Conservation (phyloP, 2,113 vertebrate species). For the Herpetotheres cachinnans region DNA sequence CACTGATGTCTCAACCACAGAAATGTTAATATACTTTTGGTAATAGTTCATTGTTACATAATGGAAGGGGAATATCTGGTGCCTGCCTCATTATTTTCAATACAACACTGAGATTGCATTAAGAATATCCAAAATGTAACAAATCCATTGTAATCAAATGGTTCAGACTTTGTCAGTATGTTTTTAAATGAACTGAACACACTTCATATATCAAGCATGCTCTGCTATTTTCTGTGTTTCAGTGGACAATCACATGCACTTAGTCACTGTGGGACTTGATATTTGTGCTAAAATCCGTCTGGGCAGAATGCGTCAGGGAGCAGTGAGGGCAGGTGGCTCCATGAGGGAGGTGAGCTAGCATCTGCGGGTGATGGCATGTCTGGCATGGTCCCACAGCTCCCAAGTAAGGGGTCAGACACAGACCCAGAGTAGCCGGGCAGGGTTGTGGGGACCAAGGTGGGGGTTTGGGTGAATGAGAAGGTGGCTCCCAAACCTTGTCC, state of each 20-base stretch:
- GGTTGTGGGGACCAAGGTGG: neutral
- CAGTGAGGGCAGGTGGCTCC: neutral
- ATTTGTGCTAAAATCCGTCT: neutral
- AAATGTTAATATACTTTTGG: neutral
- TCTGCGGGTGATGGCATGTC: fast-evolving
- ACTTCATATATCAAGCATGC: neutral
- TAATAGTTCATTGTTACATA: neutral
- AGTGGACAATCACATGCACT: no score
- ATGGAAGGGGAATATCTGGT: neutral
- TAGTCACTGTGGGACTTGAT: fast-evolving
- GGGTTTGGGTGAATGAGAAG: fast-evolving
- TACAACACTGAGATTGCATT: neutral
- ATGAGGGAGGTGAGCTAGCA: neutral
- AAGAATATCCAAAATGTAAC: neutral
- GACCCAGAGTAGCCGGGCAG: fast-evolving
- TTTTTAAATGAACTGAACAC: neutral
- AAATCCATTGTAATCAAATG: neutral
- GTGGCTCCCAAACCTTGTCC: neutral
- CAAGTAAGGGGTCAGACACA: neutral
- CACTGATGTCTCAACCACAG: neutral
- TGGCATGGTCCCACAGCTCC: neutral
- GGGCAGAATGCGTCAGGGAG: neutral
- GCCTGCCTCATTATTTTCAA: neutral
- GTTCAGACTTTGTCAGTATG: neutral
- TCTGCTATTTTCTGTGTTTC: neutral